These are phyloP conservation scores for Eugnorisma glareosa DNA, from an alignment of 2,888 invertebrate species.

Conservation along the genomic window DNA sequence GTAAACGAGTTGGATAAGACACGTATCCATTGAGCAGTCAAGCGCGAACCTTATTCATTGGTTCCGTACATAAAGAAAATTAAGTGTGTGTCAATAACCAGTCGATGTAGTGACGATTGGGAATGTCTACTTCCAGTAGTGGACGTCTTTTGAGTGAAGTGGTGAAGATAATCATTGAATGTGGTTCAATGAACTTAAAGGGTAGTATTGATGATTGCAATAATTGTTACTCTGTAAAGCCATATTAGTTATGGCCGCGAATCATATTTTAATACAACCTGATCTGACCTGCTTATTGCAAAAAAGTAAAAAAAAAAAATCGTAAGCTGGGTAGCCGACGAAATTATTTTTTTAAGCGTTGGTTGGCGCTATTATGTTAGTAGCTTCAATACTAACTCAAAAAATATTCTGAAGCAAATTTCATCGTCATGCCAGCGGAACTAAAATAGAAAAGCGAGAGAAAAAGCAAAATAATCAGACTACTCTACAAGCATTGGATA, in stretches of 20 bases:
- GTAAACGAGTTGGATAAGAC: slow-evolving; percentile 51
- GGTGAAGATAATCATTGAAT: too few species aligned
- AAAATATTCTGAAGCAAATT: too few species aligned
- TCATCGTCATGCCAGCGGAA: background rate
- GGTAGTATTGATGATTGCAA: too few species aligned
- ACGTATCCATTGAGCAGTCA: slow-evolving; percentile 30
- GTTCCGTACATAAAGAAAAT: slow-evolving; percentile 43
- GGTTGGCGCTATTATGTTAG: background rate
- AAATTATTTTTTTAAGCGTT: too few species aligned
- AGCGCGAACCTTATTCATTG: background rate
- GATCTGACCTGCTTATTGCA: too few species aligned
- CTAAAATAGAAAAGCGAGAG: too few species aligned
- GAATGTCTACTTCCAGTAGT: background rate
- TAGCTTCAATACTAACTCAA: background rate
- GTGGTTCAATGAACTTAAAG: too few species aligned
- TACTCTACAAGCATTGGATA: background rate
- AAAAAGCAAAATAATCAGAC: background rate
- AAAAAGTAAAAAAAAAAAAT: too few species aligned
- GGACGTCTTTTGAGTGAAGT: background rate
- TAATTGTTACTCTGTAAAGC: too few species aligned
- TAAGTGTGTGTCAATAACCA: background rate
- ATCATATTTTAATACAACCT: too few species aligned
- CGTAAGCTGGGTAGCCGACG: too few species aligned
- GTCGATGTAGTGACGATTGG: background rate
- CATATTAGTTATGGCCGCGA: too few species aligned